Evolutionary conservation across 2,113 vertebrate species (phyloP).

Genomic region (Mormoops blainvillei): DNA sequence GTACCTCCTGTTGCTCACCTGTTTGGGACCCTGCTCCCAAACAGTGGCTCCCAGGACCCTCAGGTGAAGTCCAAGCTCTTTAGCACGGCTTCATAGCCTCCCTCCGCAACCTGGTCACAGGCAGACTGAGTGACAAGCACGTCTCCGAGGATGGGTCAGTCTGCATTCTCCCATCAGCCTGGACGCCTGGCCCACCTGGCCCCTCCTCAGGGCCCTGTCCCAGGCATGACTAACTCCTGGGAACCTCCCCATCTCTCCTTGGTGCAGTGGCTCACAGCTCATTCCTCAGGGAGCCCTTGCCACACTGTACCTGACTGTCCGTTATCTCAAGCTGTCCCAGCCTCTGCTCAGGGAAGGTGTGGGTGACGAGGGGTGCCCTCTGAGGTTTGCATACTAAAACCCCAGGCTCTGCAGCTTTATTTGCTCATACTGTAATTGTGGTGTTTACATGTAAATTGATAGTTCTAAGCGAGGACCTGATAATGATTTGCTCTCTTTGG

Average conservation of each 20-base stretch:
- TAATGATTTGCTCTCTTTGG: not conserved
- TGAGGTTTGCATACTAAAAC: not conserved
- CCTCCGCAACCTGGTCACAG: not conserved
- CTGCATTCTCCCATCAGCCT: not conserved
- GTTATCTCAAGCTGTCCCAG: not conserved
- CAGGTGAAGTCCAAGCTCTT: not conserved
- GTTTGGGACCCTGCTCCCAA: not conserved
- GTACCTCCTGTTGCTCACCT: not conserved
- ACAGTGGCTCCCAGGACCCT: not conserved
- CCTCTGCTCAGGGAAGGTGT: not conserved
- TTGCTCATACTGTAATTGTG: not conserved
- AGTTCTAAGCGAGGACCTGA: not conserved
- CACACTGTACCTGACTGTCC: too few species aligned
- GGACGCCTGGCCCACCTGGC: not conserved
- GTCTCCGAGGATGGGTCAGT: not conserved
- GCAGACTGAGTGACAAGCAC: accelerated
- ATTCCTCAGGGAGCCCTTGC: not conserved
- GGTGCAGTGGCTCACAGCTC: not conserved
- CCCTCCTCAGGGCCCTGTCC: not conserved
- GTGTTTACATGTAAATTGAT: not conserved
- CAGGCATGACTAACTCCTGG: not conserved
- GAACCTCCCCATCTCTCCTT: not conserved
- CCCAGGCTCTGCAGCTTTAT: not conserved
- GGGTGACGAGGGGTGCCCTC: not conserved
- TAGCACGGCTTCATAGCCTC: not conserved